Evolutionary conservation across 2,113 vertebrate species (phyloP).

Genomic region (Myotis brandtii): DNA sequence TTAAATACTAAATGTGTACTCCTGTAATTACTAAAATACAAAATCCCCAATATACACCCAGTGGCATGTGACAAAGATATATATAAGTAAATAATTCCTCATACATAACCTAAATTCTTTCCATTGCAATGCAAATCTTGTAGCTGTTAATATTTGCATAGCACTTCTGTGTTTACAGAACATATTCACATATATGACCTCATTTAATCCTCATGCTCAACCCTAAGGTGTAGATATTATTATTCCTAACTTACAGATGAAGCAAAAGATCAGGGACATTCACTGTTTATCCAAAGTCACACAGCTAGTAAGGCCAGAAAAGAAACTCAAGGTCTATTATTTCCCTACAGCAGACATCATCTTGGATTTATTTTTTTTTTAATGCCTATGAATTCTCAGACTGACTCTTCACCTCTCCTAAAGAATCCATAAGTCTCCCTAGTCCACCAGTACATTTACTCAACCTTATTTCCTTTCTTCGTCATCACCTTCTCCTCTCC

Average conservation of each 20-base stretch:
- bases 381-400: neutral
- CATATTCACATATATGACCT: neutral
- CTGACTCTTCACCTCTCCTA: neutral
- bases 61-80: neutral
- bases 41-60: neutral
- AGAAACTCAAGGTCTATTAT: neutral
- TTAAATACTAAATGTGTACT: neutral
- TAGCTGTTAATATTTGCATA: neutral
- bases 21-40: neutral
- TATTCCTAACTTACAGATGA: constrained; percentile 19
- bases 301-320: neutral
- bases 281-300: neutral
- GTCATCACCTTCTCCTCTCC: neutral
- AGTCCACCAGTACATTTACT: neutral
- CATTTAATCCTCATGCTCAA: neutral
- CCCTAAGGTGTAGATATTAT: neutral
- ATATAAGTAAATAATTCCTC: neutral
- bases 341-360: neutral
- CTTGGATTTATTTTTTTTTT: constrained; percentile 17
- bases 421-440: neutral
- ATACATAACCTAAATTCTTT: neutral
- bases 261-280: neutral
- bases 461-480: neutral
- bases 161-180: neutral
- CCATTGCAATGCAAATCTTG: neutral